Percentiles rank a stretch among this genome's conserved stretches.
phyloP scores from a whole-genome alignment of 2,797 vertebrate species.

The Gymnodraco acuticeps region DNA sequence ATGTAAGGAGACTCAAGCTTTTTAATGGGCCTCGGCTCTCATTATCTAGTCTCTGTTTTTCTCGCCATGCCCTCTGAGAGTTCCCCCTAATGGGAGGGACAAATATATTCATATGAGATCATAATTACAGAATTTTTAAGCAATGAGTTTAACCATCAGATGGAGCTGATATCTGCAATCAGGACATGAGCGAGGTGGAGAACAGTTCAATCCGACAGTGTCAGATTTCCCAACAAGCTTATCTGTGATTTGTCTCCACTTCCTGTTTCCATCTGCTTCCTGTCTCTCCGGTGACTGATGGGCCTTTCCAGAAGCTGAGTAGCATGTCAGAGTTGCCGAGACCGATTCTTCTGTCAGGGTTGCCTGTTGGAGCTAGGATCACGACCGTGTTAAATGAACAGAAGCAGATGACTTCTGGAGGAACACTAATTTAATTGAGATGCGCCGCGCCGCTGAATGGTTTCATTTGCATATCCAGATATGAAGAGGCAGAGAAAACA shows the following conservation, averaged over 20 bases:
- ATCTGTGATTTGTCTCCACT: conserved; percentile 70
- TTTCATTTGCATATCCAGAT: conserved; percentile 47
- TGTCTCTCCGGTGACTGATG: conserved; percentile 66
- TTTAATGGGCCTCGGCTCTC: conserved; percentile 75
- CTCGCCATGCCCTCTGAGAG: conserved; percentile 64
- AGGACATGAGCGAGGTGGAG: conserved; percentile 25
- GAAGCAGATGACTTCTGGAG: conserved; percentile 37
- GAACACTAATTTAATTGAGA: conserved; percentile 61
- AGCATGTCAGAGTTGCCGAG: conserved; percentile 44
- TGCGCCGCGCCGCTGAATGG: not conserved
- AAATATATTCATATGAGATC: conserved; percentile 76
- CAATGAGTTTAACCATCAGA: conserved; percentile 61
- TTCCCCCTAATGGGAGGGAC: conserved; percentile 77
- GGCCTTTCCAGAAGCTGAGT: conserved; percentile 39
- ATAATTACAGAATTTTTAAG: conserved; percentile 80
- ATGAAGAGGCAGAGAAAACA: conserved; percentile 14
- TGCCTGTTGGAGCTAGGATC: conserved; percentile 28
- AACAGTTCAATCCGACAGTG: conserved; percentile 65
- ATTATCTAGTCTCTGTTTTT: conserved; percentile 81
- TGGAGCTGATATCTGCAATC: conserved; percentile 41
- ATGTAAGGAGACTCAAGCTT: conserved; percentile 73
- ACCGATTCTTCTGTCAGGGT: conserved; percentile 50
- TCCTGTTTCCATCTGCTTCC: conserved; percentile 75
- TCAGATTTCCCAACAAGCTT: conserved; percentile 67
- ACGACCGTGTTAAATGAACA: conserved; percentile 16